These are phyloP conservation scores for Myotis brandtii DNA, from an alignment of 2,113 vertebrate species.

Conservation along the genomic window DNA sequence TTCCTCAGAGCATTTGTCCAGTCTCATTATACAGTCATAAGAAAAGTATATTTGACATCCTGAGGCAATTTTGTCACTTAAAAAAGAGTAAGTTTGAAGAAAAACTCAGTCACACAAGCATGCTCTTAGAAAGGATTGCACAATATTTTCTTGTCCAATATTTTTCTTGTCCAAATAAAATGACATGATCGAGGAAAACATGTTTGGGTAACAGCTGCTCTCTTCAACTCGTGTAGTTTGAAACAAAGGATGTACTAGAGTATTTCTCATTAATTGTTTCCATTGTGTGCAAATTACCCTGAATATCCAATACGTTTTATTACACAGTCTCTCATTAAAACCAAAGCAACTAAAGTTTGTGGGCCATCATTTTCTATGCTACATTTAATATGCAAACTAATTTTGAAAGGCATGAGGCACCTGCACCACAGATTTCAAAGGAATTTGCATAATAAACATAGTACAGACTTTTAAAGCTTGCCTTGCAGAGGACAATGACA, in stretches of 20 bases:
- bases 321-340: conserved; percentile 63
- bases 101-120: neutral
- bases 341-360: conserved; percentile 72
- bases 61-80: conserved; percentile 5
- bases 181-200: conserved; percentile 53
- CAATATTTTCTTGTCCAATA: conserved; percentile 20
- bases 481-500: conserved; percentile 81
- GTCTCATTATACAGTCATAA: neutral
- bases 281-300: conserved; percentile 69
- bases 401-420: conserved; percentile 83
- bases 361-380: conserved; percentile 59
- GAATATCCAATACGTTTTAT: conserved; percentile 57
- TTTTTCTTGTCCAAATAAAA: conserved; percentile 67
- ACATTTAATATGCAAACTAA: conserved; percentile 84
- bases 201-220: conserved; percentile 70
- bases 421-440: conserved; percentile 82
- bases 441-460: conserved; percentile 85
- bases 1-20: neutral
- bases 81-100: conserved; percentile 50
- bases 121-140: neutral
- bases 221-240: conserved; percentile 33
- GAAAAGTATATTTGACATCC: neutral
- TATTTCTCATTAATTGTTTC: conserved; percentile 73
- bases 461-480: conserved; percentile 78
- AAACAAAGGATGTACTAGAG: conserved; percentile 40